These are phyloP conservation scores for Rhyacichthys aspro DNA, from an alignment of 2,797 vertebrate genomes.

Conservation along the genomic window DNA sequence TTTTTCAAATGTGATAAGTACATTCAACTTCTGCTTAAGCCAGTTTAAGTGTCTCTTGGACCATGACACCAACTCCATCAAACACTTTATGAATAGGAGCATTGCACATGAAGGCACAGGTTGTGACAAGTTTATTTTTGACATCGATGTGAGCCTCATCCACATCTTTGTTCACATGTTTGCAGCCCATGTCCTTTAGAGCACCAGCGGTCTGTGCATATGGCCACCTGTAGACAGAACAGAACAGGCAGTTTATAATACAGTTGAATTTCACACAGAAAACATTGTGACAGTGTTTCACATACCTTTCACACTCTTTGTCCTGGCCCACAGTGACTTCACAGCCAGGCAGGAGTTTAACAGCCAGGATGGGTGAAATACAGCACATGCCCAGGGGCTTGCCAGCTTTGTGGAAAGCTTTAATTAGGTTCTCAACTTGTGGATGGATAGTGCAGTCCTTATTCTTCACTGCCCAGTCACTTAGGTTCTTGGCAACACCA, in stretches of 20 bases:
- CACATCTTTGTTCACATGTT: constrained; percentile 84
- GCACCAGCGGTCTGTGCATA: constrained; percentile 76
- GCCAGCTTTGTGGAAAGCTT: constrained; percentile 85
- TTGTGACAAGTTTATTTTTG: constrained; percentile 87
- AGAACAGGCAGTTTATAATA: not conserved
- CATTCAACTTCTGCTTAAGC: constrained; percentile 52
- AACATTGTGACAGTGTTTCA: not conserved
- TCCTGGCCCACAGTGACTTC: constrained; percentile 94
- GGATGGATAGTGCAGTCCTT: constrained; percentile 84
- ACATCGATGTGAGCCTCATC: constrained; percentile 81
- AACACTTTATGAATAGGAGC: constrained; percentile 83
- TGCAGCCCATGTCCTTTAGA: constrained; percentile 83
- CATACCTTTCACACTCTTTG: constrained; percentile 81
- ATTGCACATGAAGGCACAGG: constrained; percentile 88
- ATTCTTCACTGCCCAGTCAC: constrained; percentile 90
- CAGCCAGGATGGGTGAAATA: constrained; percentile 89
- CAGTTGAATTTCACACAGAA: not conserved
- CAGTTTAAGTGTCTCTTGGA: constrained; percentile 82
- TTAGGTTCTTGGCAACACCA: constrained; percentile 90
- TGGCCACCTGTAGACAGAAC: constrained; percentile 79
- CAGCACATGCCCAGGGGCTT: constrained; percentile 94
- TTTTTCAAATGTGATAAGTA: too few species aligned
- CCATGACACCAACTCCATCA: constrained; percentile 85
- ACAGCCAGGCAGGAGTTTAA: constrained; percentile 86
- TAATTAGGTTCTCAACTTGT: constrained; percentile 85